Percentiles rank a stretch among this genome's conserved stretches.
Evolutionary conservation across 2,113 vertebrate genomes (phyloP).

Genomic region (Oreocharis arfaki): DNA sequence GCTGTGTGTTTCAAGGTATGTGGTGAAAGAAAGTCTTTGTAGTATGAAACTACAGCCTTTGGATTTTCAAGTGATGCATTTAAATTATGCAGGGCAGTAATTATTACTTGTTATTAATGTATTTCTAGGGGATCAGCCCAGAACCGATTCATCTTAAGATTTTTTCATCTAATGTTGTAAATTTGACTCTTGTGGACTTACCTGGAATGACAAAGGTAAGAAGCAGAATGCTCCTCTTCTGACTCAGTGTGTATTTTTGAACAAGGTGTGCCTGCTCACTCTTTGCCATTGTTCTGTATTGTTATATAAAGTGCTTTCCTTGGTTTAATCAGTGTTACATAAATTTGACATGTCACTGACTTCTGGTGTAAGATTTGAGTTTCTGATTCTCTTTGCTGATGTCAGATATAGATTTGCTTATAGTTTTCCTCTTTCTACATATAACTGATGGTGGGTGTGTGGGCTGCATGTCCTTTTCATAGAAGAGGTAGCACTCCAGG

Average conservation of each 20-base stretch:
- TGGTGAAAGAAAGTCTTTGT: not conserved
- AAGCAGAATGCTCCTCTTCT: not conserved
- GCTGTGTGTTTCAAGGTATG: not conserved
- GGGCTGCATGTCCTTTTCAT: not conserved
- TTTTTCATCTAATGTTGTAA: constrained; percentile 94
- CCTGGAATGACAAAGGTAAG: constrained; percentile 97
- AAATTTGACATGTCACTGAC: not conserved
- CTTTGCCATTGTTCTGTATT: not conserved
- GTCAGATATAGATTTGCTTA: not conserved
- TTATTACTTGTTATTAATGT: not conserved
- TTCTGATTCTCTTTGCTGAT: not conserved
- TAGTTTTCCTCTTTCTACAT: not conserved
- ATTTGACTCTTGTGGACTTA: constrained; percentile 95
- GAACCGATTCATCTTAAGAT: constrained; percentile 98
- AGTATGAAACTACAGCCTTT: not conserved
- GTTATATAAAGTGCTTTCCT: not conserved
- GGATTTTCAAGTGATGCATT: not conserved
- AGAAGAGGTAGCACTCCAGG: not conserved
- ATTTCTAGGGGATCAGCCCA: constrained; percentile 88
- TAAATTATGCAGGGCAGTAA: not conserved
- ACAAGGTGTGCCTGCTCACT: not conserved
- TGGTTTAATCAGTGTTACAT: not conserved
- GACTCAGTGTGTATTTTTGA: not conserved
- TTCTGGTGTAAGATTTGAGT: not conserved
- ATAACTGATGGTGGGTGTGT: not conserved